Evolutionary conservation across 1,140 invertebrate genomes (phyloP).

Genomic region (Lepeophtheirus salmonis): DNA sequence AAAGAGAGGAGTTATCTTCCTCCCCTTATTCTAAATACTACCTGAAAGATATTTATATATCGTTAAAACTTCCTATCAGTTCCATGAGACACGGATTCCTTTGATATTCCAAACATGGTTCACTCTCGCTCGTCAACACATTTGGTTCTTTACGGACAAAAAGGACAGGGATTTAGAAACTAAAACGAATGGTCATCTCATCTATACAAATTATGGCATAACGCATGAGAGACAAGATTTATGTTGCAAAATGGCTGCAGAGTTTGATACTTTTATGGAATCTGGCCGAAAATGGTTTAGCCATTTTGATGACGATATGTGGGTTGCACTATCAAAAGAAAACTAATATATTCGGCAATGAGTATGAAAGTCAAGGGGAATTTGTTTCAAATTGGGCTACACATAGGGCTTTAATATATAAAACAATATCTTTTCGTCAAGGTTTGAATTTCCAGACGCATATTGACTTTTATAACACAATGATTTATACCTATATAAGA

Average conservation of each 20-base stretch:
- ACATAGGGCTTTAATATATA: no score
- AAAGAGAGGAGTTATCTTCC: no score
- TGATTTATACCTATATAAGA: no score
- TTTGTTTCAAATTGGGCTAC: no score
- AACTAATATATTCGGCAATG: no score
- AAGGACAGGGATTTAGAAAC: not conserved
- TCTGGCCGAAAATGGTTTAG: constrained; percentile 72
- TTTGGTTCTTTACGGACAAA: constrained; percentile 11
- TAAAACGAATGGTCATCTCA: constrained; percentile 52
- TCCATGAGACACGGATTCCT: constrained; percentile 60
- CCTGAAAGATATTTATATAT: constrained; percentile 71
- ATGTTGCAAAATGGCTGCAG: constrained; percentile 90
- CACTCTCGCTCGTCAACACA: constrained; percentile 59
- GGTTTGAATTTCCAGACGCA: no score
- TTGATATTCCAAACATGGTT: constrained; percentile 82
- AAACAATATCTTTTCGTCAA: no score
- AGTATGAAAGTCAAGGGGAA: no score
- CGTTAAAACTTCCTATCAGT: constrained; percentile 80
- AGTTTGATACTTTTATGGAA: constrained; percentile 76
- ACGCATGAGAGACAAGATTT: constrained; percentile 71
- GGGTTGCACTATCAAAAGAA: no score
- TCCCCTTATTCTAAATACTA: no score
- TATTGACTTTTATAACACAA: no score
- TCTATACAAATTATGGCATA: constrained; percentile 84
- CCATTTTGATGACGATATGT: no score